These are phyloP conservation scores for Bombus confusus DNA, from an alignment of 1,140 invertebrate genomes.

Conservation along the genomic window DNA sequence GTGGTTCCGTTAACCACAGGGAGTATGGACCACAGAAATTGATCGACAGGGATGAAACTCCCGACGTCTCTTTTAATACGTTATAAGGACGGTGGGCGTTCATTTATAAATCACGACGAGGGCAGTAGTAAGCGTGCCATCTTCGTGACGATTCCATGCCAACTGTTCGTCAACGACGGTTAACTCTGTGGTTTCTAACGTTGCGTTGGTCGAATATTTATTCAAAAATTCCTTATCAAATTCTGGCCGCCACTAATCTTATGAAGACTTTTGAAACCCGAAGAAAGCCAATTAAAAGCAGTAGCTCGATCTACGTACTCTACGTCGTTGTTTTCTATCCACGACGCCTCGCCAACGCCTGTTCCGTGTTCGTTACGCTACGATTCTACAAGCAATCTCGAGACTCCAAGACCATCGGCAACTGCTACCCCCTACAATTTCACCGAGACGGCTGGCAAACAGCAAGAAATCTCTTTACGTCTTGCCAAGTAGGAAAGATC, in stretches of 20 bases:
- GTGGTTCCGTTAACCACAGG: background rate
- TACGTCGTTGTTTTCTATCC: no score
- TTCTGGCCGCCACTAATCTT: background rate
- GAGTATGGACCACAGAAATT: background rate
- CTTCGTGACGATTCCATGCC: no score
- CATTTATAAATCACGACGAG: background rate
- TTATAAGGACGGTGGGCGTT: background rate
- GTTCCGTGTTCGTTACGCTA: background rate
- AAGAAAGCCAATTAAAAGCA: no score
- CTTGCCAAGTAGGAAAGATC: slow-evolving; percentile 20
- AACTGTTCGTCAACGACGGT: no score
- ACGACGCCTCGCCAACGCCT: background rate
- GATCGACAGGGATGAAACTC: background rate
- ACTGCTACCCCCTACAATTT: background rate
- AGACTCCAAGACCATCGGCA: no score
- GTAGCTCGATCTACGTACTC: no score
- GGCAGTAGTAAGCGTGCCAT: no score
- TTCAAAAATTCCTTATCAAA: background rate
- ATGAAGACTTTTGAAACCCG: no score
- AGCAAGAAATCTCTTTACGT: slow-evolving; percentile 24
- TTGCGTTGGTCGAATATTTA: background rate
- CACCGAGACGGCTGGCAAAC: background rate
- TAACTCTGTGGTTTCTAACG: background rate
- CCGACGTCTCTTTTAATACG: background rate
- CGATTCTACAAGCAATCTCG: background rate